Base-by-base conservation (phyloP, 2,888 invertebrate species). In the Atethmia centrago region DNA sequence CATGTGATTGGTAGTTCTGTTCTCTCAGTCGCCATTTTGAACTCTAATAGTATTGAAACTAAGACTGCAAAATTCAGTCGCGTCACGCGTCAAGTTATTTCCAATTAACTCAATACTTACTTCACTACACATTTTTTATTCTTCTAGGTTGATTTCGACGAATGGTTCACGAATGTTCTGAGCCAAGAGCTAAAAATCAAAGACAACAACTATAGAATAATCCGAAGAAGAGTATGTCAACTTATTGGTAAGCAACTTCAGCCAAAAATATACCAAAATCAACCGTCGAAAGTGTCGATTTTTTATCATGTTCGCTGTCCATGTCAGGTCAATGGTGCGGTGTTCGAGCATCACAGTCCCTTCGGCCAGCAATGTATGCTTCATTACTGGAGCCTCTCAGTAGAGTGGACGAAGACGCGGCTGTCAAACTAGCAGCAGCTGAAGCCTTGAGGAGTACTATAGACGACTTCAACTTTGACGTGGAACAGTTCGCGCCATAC, bases 391-490 rank as follows among this genome's bases (percentile, higher is more conserved):
- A 98, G 85, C 97, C 99, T 36, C 95, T 99, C 64, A 89, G 94
- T 0, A 85, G 92, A 0, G 65, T 84, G 0, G 97, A 97, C 56
- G 99, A 99, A 92, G 99, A 99, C 91, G 97, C 99, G 89, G 99
- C 99, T 3, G 98, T 99, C 47, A 97, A 99, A 88, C 94, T 99
- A 78, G 98, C 99, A 3, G 98, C 99, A 9, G 98, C 99, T 0
- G 98, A 98, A 83, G 98, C 99, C 0, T 95, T 99, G 9, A 97
- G 98, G 91, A 97, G 97, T 87, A 98, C 98, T 1, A 97, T 99
- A 53, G 99, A 99, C 88, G 99, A 99, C 93, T 99, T 99, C 95
- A 98, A 99, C 90, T 99, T 99, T 94, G 97, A 98, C 88, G 97
- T 98, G 0, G 98, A 98, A 80, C 98, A 98, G 90, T 99, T 99